Percentiles rank a stretch among this genome's conserved stretches.
Evolutionary conservation across 2,888 invertebrate genomes (phyloP).

Genomic region (Acleris laterana): DNA sequence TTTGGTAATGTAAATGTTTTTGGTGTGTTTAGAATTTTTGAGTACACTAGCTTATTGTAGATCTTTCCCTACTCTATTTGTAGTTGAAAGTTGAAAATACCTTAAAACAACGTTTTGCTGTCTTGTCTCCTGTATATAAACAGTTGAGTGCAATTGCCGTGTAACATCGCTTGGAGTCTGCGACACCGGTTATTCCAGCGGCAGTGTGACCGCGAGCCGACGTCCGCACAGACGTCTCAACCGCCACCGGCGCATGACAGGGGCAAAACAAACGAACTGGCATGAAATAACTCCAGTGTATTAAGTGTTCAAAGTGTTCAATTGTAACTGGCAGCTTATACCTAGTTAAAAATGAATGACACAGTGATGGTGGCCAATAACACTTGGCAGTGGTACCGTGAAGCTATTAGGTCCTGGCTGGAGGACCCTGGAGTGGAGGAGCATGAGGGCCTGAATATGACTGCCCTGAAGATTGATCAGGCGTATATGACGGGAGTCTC

Average conservation of each 20-base stretch:
- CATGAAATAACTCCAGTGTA: background rate
- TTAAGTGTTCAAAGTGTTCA: slow-evolving; percentile 1
- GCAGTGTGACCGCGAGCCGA: slow-evolving; percentile 21
- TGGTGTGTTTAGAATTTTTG: no score
- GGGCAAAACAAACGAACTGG: background rate
- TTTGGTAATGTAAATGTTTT: no score
- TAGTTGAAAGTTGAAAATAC: no score
- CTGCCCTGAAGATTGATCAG: slow-evolving; percentile 86
- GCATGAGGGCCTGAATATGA: slow-evolving; percentile 83
- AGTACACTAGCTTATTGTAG: no score
- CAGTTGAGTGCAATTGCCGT: background rate
- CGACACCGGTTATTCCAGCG: slow-evolving; percentile 9
- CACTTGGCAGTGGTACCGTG: slow-evolving; percentile 74
- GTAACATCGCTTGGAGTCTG: background rate
- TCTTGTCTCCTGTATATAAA: no score
- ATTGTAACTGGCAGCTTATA: slow-evolving; percentile 6
- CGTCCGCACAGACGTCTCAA: slow-evolving; percentile 18
- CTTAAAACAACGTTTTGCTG: no score
- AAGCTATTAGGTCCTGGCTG: slow-evolving; percentile 80
- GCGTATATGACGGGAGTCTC: slow-evolving; percentile 84
- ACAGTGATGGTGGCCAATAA: slow-evolving; percentile 56
- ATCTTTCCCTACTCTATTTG: no score
- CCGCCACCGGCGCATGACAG: background rate
- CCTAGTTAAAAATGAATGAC: slow-evolving; percentile 61
- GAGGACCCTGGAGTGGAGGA: slow-evolving; percentile 82